phyloP scores from a whole-genome alignment of 2,888 invertebrate species.

The Dorcus parallelipipedus region DNA sequence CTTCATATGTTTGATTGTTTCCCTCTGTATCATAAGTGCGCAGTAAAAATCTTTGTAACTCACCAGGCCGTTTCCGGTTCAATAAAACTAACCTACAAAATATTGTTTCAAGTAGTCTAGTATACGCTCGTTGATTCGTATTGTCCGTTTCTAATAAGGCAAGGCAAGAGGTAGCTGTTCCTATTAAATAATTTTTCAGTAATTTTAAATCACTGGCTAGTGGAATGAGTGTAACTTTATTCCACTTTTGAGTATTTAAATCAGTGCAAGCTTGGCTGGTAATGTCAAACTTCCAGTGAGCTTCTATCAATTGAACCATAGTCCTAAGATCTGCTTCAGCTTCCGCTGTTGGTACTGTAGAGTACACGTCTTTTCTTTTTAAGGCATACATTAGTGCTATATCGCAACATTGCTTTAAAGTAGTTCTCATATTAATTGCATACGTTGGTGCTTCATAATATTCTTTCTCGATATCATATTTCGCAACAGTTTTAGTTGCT shows the following conservation, averaged over 20 bases:
- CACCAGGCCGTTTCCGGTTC: constrained; percentile 30
- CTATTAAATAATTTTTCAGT: constrained; percentile 19
- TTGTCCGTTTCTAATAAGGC: constrained; percentile 10
- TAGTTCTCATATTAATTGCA: constrained; percentile 28
- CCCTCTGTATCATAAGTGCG: constrained; percentile 13
- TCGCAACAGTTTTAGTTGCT: constrained; percentile 22
- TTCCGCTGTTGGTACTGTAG: constrained; percentile 12
- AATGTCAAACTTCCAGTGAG: constrained; percentile 21
- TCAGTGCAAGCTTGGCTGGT: constrained; percentile 24
- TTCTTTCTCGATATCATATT: constrained; percentile 25
- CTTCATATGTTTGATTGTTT: constrained; percentile 22
- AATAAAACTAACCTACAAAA: constrained; percentile 29
- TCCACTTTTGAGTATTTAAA: constrained; percentile 16
- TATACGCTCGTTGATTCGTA: constrained; percentile 16
- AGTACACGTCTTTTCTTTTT: constrained; percentile 20
- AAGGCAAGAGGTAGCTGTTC: constrained; percentile 4
- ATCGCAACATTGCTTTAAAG: constrained; percentile 29
- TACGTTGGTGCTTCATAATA: constrained; percentile 21
- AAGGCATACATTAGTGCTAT: constrained; percentile 23
- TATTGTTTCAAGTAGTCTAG: constrained; percentile 21
- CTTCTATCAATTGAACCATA: constrained; percentile 22
- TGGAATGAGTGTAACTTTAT: constrained; percentile 23
- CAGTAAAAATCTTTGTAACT: constrained; percentile 25
- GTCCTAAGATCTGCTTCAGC: constrained; percentile 25
- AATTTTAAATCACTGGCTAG: constrained; percentile 25